phyloP scores from a whole-genome alignment of 2,888 invertebrate genomes.

The Orthosia incerta region DNA sequence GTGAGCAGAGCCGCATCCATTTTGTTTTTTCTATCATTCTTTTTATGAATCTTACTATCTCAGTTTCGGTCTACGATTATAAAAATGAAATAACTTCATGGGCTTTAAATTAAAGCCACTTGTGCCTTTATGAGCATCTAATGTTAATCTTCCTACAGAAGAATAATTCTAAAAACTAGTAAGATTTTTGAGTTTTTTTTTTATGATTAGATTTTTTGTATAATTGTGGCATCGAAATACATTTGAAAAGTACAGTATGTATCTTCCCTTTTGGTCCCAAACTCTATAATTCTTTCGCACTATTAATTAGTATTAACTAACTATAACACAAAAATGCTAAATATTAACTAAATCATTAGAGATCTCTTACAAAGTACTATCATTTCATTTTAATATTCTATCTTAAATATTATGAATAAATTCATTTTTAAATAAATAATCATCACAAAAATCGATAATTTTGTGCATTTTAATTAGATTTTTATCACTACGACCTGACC shows the following conservation, averaged over 20 bases:
- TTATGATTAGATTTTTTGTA: background rate
- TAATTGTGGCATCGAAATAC: constrained; percentile 12
- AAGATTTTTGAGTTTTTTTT: constrained; percentile 5
- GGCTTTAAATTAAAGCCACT: background rate
- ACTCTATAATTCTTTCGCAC: constrained; percentile 30
- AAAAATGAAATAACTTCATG: background rate
- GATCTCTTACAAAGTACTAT: constrained; percentile 57
- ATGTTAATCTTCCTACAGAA: background rate
- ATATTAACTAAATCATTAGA: constrained; percentile 45
- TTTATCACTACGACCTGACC: constrained; percentile 43
- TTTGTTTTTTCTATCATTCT: no score
- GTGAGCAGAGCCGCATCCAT: no score
- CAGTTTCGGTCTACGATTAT: background rate
- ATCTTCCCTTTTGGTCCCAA: constrained; percentile 59
- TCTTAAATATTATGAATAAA: constrained; percentile 45
- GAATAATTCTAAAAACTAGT: constrained; percentile 2
- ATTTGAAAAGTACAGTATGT: constrained; percentile 28
- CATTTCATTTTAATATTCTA: constrained; percentile 34
- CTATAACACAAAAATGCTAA: constrained; percentile 17
- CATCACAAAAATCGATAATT: constrained; percentile 51
- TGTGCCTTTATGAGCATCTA: background rate
- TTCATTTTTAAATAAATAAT: constrained; percentile 53
- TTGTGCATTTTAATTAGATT: constrained; percentile 56
- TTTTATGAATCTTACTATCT: background rate
- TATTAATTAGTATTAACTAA: constrained; percentile 15